phyloP scores from a whole-genome alignment of 2,888 invertebrate genomes.

The Papilio elwesi region DNA sequence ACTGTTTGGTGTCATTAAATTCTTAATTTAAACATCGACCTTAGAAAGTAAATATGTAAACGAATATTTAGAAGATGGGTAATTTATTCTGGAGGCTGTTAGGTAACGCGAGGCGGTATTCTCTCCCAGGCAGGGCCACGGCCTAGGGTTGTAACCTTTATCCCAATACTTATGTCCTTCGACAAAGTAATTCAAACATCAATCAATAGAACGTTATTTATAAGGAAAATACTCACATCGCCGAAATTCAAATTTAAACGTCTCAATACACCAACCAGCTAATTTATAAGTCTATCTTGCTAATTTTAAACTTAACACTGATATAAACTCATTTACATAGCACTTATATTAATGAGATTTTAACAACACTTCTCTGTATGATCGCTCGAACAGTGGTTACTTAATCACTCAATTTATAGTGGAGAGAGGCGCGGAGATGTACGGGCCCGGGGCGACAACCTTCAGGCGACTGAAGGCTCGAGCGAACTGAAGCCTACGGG shows the following conservation, averaged over 20 bases:
- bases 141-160: conserved; percentile 73
- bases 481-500: conserved; percentile 70
- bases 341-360: conserved; percentile 48
- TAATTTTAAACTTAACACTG: conserved; percentile 42
- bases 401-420: conserved; percentile 73
- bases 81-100: conserved; percentile 55
- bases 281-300: conserved; percentile 45
- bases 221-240: conserved; percentile 58
- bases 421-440: conserved; percentile 46
- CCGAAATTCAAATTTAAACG: conserved; percentile 49
- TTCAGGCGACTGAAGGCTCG: conserved; percentile 71
- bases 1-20: conserved; percentile 2
- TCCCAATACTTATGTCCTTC: conserved; percentile 54
- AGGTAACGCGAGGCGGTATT: conserved; percentile 66
- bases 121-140: conserved; percentile 50
- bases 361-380: conserved; percentile 49
- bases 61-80: conserved; percentile 27
- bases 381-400: conserved; percentile 61
- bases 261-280: conserved; percentile 38
- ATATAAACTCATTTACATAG: conserved; percentile 45
- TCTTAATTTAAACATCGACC: conserved; percentile 20
- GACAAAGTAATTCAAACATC: conserved; percentile 64
- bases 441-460: conserved; percentile 54
- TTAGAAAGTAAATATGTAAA: background rate
- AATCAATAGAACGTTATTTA: conserved; percentile 59